Percentiles rank a stretch among this genome's conserved stretches.
These are phyloP conservation scores for Porphyrio hochstetteri DNA, from an alignment of 2,113 vertebrate genomes.

Conservation along the genomic window DNA sequence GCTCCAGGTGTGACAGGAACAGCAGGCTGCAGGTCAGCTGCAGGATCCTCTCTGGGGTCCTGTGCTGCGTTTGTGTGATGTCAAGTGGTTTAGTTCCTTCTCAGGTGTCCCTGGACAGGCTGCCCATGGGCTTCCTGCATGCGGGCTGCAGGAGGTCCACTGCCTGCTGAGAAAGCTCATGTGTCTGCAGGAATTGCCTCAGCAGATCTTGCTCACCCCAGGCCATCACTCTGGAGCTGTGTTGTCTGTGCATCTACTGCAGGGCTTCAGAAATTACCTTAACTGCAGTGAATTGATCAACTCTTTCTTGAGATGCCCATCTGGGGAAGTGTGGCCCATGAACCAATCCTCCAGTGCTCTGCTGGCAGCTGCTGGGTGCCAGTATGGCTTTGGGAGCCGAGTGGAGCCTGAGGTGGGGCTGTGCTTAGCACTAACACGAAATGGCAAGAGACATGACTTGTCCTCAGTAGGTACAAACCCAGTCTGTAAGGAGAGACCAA, in stretches of 20 bases:
- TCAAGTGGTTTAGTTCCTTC: not conserved
- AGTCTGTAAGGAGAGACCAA: not conserved
- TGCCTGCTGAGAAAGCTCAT: not conserved
- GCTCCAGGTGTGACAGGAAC: not conserved
- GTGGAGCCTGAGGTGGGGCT: not conserved
- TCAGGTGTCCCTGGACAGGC: not conserved
- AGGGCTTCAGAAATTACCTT: not conserved
- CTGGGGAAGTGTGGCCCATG: not conserved
- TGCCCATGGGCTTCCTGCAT: not conserved
- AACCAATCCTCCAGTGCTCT: not conserved
- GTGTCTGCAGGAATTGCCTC: accelerated
- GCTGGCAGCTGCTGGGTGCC: accelerated
- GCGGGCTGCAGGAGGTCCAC: not conserved
- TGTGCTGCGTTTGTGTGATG: not conserved
- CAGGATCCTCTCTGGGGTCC: not conserved
- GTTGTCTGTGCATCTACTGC: not conserved
- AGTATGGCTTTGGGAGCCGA: not conserved
- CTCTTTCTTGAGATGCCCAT: not conserved
- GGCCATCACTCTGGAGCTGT: not conserved
- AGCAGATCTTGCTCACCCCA: accelerated
- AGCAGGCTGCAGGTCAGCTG: not conserved
- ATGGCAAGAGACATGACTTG: not conserved
- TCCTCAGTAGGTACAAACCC: not conserved
- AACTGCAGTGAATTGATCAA: not conserved
- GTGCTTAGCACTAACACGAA: not conserved